Evolutionary conservation across 2,113 vertebrate species (phyloP), one percentile per base, ranked within the genome.

Genomic region (Numida meleagris): DNA sequence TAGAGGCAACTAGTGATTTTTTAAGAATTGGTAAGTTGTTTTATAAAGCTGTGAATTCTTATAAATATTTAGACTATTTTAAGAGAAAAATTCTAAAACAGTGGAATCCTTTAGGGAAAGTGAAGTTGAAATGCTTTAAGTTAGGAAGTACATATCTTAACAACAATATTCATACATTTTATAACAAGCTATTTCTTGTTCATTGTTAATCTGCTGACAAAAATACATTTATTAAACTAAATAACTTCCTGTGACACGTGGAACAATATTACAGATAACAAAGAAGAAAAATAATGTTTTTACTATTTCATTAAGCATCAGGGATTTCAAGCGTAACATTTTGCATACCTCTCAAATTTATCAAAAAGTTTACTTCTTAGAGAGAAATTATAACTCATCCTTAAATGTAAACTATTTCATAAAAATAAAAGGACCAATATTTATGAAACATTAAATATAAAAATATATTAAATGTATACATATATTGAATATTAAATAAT

Each of bases 151-250:
- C 29, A 18, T 4, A 66, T 84, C 68, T 72, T 57, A 55, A 38
- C 15, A 76, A 50, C 8, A 7, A 9, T 45, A 53, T 42, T 20
- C 83, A 43, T 77, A 9, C 10, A 42, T 84, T 89, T 93, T 77
- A 43, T 76, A 66, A 65, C 6, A 77, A 63, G 5, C 7, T 58
- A 38, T 25, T 84, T 74, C 18, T 83, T 62, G 5, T 65, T 57
- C 34, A 72, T 1, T 65, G 7, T n/a, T 87, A 38, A 0, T 0
- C 6, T 62, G 43, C 6, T 61, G 38, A 48, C 21, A 20, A 67
- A 88, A 66, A 66, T 14, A 36, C 2, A 15, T 34, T 10, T 62
- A 18, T 48, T 73, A 18, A 71, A 34, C 24, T 40, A 25, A 76
- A 50, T 58, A 46, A 14, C 3, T 55, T 63, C 10, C 17, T 50